Evolutionary conservation across 1,140 invertebrate genomes (phyloP).

Genomic region (Brachionus paranguensis): DNA sequence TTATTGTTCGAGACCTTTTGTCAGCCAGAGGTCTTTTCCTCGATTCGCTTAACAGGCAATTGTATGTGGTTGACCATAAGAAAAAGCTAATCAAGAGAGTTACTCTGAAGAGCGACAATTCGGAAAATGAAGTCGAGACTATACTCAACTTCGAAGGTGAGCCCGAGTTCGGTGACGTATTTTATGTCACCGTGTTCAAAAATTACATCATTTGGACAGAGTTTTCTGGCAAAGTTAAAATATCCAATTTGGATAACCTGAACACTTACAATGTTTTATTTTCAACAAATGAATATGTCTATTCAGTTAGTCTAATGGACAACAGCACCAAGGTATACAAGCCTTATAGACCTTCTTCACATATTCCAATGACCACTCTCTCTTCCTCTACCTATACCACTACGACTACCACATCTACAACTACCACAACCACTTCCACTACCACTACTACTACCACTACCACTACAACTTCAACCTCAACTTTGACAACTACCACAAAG

Average conservation of each 20-base stretch:
- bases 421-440: neutral
- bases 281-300: slow-evolving; percentile 34
- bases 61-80: slow-evolving; percentile 27
- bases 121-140: neutral
- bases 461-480: neutral
- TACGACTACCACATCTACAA: neutral
- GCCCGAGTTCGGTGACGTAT: slow-evolving; percentile 14
- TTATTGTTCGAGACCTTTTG: slow-evolving; percentile 20
- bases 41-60: neutral
- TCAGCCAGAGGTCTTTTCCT: slow-evolving; percentile 25
- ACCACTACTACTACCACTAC: neutral
- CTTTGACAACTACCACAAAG: neutral
- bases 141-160: neutral
- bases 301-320: slow-evolving; percentile 22
- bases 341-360: neutral
- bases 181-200: neutral
- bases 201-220: slow-evolving; percentile 33
- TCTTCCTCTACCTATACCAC: neutral
- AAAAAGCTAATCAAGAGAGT: neutral
- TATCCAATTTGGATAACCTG: neutral
- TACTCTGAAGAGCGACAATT: neutral
- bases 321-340: neutral
- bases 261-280: neutral
- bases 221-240: slow-evolving; percentile 40
- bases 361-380: neutral